phyloP scores from a whole-genome alignment of 2,113 vertebrate species.

The Brachypodius melanocephalos region DNA sequence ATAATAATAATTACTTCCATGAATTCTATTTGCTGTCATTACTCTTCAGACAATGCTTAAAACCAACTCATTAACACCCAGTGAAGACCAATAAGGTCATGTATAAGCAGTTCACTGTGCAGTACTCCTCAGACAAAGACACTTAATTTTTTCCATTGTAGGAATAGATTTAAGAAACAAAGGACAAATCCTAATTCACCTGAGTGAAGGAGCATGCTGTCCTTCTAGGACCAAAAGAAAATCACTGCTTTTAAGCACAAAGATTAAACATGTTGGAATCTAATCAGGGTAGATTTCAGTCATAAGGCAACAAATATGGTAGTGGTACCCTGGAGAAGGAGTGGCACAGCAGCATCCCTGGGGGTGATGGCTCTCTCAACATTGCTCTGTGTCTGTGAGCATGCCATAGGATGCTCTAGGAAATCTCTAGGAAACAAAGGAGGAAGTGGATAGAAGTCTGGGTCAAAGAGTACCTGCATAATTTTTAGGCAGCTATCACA shows the following conservation, averaged over 20 bases:
- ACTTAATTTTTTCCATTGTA: neutral
- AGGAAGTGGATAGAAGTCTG: neutral
- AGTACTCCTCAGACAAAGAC: neutral
- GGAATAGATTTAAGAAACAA: neutral
- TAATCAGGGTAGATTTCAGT: neutral
- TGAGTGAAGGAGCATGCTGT: neutral
- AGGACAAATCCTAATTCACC: neutral
- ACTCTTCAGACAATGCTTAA: neutral
- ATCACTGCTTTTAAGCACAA: neutral
- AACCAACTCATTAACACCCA: neutral
- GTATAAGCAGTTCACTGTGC: neutral
- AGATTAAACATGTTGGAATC: neutral
- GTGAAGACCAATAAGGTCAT: neutral
- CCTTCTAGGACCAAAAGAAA: neutral
- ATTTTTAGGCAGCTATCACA: neutral
- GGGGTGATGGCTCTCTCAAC: neutral
- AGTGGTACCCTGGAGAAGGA: neutral
- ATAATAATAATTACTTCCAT: neutral
- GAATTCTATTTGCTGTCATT: neutral
- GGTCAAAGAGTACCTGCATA: neutral
- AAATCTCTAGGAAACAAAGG: neutral
- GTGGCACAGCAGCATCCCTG: neutral
- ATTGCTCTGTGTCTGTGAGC: neutral
- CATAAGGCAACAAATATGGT: accelerated
- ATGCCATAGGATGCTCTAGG: too few relatives aligned